phyloP scores from a whole-genome alignment of 2,888 invertebrate genomes.

The Phlogophora meticulosa region DNA sequence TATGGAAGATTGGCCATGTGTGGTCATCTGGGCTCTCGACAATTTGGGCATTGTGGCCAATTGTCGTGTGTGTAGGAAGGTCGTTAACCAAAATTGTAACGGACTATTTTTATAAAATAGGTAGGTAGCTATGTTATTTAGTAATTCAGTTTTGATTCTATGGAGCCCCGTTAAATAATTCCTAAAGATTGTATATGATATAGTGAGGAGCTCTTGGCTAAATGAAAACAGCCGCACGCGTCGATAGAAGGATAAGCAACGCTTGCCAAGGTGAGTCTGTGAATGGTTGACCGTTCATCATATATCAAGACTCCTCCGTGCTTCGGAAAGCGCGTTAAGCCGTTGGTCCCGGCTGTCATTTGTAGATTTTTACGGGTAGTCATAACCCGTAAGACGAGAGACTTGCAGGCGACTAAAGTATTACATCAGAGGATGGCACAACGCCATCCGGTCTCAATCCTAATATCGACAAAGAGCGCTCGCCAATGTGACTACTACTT shows the following conservation, averaged over 20 bases:
- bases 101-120: slow-evolving; percentile 30
- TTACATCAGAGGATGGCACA: slow-evolving; percentile 20
- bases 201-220: too few relatives aligned
- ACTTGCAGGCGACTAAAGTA: neutral
- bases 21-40: slow-evolving; percentile 22
- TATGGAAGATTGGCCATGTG: slow-evolving; percentile 7
- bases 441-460: slow-evolving; percentile 2
- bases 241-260: too few relatives aligned
- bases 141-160: neutral
- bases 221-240: too few relatives aligned
- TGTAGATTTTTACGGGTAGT: too few relatives aligned
- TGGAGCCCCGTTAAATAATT: too few relatives aligned
- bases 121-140: neutral
- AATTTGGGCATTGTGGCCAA: slow-evolving; percentile 38
- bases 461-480: neutral
- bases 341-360: too few relatives aligned
- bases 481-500: neutral
- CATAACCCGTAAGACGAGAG: too few relatives aligned
- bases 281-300: too few relatives aligned
- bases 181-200: too few relatives aligned
- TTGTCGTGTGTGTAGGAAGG: slow-evolving; percentile 60
- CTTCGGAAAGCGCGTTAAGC: too few relatives aligned
- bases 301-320: too few relatives aligned
- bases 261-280: too few relatives aligned
- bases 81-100: slow-evolving; percentile 45